These are phyloP conservation scores for Acholoe squamosa DNA, from an alignment of 2,888 invertebrate species.

Conservation along the genomic window DNA sequence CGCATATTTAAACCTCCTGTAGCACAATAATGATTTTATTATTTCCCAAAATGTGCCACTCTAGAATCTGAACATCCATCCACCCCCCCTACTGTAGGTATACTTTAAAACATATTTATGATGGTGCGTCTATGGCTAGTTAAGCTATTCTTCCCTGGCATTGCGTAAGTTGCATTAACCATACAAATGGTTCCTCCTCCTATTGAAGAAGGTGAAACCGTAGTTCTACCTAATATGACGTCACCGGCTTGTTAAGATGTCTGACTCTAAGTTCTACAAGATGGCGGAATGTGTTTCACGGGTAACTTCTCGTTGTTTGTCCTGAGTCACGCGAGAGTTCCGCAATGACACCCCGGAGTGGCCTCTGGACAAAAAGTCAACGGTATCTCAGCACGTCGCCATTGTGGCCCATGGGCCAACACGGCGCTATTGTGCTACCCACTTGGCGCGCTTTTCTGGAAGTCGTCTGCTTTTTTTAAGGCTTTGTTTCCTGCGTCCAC, in stretches of 20 bases:
- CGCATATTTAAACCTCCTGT: no score
- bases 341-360: neutral
- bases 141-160: neutral
- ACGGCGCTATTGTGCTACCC: constrained; percentile 3
- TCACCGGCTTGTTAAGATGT: neutral
- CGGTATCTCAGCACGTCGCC: constrained; percentile 14
- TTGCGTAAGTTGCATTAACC: neutral
- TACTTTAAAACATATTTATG: no score
- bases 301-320: neutral
- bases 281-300: neutral
- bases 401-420: constrained; percentile 14
- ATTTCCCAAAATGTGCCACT: no score
- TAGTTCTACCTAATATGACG: neutral
- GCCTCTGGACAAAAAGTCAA: neutral
- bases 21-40: no score
- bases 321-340: neutral
- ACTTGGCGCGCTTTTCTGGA: neutral
- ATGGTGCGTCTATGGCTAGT: no score
- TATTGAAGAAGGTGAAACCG: neutral
- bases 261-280: neutral
- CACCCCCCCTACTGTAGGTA: no score
- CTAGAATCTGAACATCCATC: no score
- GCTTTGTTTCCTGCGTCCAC: constrained; percentile 1
- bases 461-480: constrained; percentile 6
- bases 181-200: neutral